Evolutionary conservation across 2,888 invertebrate species (phyloP), one percentile per base, ranked within the genome.

Genomic region (Iselma pallidipennis): DNA sequence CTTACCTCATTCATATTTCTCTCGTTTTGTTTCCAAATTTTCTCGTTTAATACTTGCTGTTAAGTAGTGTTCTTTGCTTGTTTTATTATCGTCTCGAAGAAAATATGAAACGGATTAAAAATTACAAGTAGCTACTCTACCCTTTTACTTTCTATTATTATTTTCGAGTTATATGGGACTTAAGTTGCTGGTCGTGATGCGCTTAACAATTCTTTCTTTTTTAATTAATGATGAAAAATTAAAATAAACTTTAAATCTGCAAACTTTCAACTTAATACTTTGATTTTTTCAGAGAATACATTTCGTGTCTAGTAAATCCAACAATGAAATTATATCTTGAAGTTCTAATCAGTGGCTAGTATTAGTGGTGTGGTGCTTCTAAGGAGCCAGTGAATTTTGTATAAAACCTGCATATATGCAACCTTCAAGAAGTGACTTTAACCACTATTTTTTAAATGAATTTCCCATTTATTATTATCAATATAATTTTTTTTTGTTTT

Each of bases 91-190:
- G 71, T 68, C 69, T 71, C 65, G 66, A 76, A 76, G 75, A 75
- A 63, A 76, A 76, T 70, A 67, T 63, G 67, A 70, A 74, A 37
- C 37, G 74, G 76, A 74, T 76, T 76, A 75, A 74, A 37, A 72
- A 72, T 71, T 71, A 75, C 71, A 73, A 75, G 74, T 73, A 73
- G 73, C 69, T 65, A 65, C 68, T 67, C 52, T 52, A 61, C 51
- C 50, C 28, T 26, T 50, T 37, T 37, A 16, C 37, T 16, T 16
- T 37, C 16, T 16, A 16, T 16, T n/a, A n/a, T n/a, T 6, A 7
- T 37, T 37, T n/a, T n/a, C n/a, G n/a, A n/a, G n/a, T n/a, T n/a
- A n/a, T n/a, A n/a, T n/a, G n/a, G n/a, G n/a, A n/a, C 69, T 69
- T 72, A 72, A 74, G 73, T 72, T 71, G 70, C 70, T 16, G 31